phyloP scores from a whole-genome alignment of 1,140 invertebrate genomes.

The Uloborus diversus region DNA sequence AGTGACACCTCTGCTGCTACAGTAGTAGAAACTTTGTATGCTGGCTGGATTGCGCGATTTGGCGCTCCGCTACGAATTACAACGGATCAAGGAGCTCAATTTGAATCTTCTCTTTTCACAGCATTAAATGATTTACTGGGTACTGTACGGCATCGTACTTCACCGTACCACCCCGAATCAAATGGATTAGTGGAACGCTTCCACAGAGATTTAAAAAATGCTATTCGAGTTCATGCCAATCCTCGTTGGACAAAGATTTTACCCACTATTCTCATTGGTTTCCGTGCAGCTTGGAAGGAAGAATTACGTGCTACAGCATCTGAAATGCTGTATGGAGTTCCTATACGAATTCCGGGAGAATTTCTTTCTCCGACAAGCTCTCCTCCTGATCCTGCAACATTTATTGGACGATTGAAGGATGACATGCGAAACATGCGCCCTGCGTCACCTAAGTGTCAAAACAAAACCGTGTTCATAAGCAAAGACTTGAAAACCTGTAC shows the following conservation, averaged over 20 bases:
- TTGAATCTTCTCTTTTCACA: conserved; percentile 62
- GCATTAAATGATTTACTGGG: conserved; percentile 36
- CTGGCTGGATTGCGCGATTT: conserved; percentile 63
- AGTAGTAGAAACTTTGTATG: conserved; percentile 61
- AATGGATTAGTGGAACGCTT: conserved; percentile 63
- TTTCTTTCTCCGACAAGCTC: not conserved
- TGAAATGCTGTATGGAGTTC: not conserved
- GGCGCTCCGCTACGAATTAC: conserved; percentile 60
- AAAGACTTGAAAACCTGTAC: no score
- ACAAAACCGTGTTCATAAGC: no score
- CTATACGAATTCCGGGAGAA: not conserved
- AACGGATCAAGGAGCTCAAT: conserved; percentile 66
- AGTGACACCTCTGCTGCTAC: conserved; percentile 63
- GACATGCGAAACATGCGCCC: not conserved
- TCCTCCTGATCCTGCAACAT: not conserved
- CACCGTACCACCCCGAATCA: conserved; percentile 60
- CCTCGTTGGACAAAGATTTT: not conserved
- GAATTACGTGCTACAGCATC: not conserved
- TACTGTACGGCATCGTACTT: conserved; percentile 16
- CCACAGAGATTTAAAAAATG: not conserved
- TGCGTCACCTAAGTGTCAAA: no score
- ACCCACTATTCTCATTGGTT: not conserved
- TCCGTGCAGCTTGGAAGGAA: not conserved
- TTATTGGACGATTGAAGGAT: not conserved
- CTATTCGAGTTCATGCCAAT: not conserved